Evolutionary conservation across 2,888 invertebrate species (phyloP).

Genomic region (Torymus texanus): DNA sequence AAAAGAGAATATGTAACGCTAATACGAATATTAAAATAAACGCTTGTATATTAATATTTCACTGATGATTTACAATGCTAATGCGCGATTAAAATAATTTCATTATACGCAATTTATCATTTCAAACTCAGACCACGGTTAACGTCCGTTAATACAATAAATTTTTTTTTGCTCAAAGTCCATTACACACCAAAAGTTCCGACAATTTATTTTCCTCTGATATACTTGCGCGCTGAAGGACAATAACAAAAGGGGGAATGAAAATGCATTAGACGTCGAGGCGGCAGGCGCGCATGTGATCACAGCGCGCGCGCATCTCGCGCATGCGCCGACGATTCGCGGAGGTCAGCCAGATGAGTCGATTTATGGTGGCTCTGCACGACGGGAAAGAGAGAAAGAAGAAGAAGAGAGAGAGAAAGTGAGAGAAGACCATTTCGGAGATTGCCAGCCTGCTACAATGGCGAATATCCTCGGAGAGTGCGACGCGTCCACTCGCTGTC

Average conservation of each 20-base stretch:
- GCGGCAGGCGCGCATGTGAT: conserved; percentile 20
- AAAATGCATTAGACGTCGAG: not conserved
- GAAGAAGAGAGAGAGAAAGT: conserved; percentile 9
- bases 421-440: conserved; percentile 29
- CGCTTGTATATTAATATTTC: too few relatives aligned
- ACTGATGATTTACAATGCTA: too few relatives aligned
- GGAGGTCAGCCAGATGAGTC: conserved; percentile 53
- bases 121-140: too few relatives aligned
- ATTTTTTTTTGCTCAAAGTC: too few relatives aligned
- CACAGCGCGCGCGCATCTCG: conserved; percentile 11
- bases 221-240: not conserved
- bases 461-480: conserved; percentile 18
- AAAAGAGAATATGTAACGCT: not conserved
- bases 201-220: too few relatives aligned
- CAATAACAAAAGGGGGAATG: not conserved
- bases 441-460: conserved; percentile 35
- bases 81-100: not conserved
- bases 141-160: too few relatives aligned
- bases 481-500: not conserved
- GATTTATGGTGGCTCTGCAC: conserved; percentile 49
- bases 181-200: too few relatives aligned
- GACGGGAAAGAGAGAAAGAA: conserved; percentile 14
- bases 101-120: not conserved
- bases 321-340: conserved; percentile 37
- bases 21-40: too few relatives aligned